A percentile compares a stretch with the other conserved stretches of the same genome.
phyloP scores from a whole-genome alignment of 2,888 invertebrate genomes.

The Polydrusus pterygomalis region DNA sequence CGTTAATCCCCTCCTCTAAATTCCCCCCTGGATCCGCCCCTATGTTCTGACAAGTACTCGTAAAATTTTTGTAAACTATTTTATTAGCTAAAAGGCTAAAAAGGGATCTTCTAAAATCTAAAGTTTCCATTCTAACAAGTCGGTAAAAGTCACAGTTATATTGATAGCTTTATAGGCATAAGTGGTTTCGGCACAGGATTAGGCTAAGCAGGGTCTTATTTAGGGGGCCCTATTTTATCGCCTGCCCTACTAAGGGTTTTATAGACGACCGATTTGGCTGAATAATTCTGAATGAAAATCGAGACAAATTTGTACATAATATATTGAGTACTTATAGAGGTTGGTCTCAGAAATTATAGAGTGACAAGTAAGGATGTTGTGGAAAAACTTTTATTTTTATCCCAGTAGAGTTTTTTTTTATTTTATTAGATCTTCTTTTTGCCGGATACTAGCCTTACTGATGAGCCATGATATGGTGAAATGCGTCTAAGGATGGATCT shows the following conservation, averaged over 20 bases:
- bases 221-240: slow-evolving; percentile 16
- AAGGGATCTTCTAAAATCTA: neutral
- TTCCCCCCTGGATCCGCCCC: too few relatives aligned
- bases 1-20: too few relatives aligned
- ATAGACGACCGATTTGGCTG: neutral
- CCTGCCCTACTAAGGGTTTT: slow-evolving; percentile 12
- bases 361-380: too few relatives aligned
- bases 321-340: too few relatives aligned
- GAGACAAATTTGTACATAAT: neutral
- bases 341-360: too few relatives aligned
- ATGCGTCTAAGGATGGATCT: too few relatives aligned
- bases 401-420: too few relatives aligned
- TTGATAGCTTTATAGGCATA: slow-evolving; percentile 31
- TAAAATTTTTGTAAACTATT: slow-evolving; percentile 5
- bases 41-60: neutral
- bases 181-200: slow-evolving; percentile 20
- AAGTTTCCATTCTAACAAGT: slow-evolving; percentile 16
- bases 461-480: too few relatives aligned
- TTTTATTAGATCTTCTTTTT: too few relatives aligned
- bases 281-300: neutral
- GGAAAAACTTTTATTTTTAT: too few relatives aligned
- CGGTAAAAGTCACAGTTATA: slow-evolving; percentile 25
- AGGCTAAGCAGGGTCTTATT: slow-evolving; percentile 23
- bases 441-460: too few relatives aligned
- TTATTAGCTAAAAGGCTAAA: neutral